A percentile compares a stretch with the other conserved stretches of the same genome.
Evolutionary conservation across 2,888 invertebrate species (phyloP).

Genomic region (Hydrotaea cyrtoneurina): DNA sequence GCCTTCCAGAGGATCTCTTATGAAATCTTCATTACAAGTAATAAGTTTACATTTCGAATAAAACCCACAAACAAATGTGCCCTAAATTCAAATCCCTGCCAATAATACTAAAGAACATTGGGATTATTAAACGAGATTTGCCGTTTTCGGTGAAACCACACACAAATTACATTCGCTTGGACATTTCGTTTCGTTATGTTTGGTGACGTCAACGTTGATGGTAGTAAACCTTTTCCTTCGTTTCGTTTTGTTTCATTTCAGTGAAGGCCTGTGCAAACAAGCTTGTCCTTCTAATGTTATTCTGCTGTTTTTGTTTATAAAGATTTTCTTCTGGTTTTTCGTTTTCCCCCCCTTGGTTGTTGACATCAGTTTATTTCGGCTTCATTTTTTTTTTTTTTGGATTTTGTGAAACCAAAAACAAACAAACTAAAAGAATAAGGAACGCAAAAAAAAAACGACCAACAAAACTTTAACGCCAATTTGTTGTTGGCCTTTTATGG

Average conservation of each 20-base stretch:
- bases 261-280: no score
- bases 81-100: no score
- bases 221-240: constrained; percentile 9
- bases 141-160: neutral
- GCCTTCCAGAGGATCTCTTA: no score
- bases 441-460: constrained; percentile 15
- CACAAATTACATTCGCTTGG: neutral
- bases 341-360: neutral
- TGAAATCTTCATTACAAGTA: no score
- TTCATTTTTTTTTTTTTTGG: neutral
- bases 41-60: no score
- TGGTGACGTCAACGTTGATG: neutral
- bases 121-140: no score
- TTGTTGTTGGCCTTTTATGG: constrained; percentile 66
- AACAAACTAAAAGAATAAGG: constrained; percentile 21
- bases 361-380: neutral
- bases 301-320: constrained; percentile 1
- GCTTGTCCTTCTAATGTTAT: constrained; percentile 8
- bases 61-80: no score
- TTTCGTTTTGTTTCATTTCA: neutral
- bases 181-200: no score
- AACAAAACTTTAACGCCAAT: constrained; percentile 51
- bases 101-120: no score
- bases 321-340: neutral
- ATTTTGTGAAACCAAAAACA: neutral